These are phyloP conservation scores for Schizopygopsis pylzovi DNA, from an alignment of 2,797 vertebrate genomes.

Conservation along the genomic window DNA sequence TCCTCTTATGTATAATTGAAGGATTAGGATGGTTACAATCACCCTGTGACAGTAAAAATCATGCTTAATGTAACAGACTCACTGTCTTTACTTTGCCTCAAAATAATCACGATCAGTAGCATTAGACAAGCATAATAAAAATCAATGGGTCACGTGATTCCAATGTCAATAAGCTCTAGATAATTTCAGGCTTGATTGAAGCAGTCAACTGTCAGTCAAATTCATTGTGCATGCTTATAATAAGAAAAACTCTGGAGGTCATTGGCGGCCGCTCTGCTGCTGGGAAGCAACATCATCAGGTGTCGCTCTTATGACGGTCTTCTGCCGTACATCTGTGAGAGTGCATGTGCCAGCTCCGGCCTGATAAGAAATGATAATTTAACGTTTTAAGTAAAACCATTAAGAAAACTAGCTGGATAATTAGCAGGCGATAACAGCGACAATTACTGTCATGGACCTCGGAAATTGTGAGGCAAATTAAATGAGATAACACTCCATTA, in stretches of 20 bases:
- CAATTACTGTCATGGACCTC: conserved; percentile 44
- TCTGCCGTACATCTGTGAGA: conserved; percentile 57
- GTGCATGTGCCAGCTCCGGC: conserved; percentile 45
- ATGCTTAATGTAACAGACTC: neutral
- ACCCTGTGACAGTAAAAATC: conserved; percentile 5
- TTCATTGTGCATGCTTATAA: neutral
- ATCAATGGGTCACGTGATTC: conserved; percentile 58
- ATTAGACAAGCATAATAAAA: conserved; percentile 23
- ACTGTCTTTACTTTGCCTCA: conserved; percentile 6
- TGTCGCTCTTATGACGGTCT: conserved; percentile 63
- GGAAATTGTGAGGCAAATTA: conserved; percentile 56
- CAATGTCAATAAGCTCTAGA: conserved; percentile 66
- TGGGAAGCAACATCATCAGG: conserved; percentile 49
- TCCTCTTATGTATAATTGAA: neutral
- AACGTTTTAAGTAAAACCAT: conserved; percentile 65
- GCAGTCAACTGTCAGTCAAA: conserved; percentile 62
- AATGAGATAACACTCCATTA: conserved; percentile 62
- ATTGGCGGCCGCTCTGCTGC: neutral
- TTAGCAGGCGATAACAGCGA: conserved; percentile 63
- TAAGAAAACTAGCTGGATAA: conserved; percentile 66
- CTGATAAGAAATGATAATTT: conserved; percentile 68
- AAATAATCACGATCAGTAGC: conserved; percentile 45
- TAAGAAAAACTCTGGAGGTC: neutral
- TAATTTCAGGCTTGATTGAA: conserved; percentile 74
- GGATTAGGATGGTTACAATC: neutral